phyloP scores from a whole-genome alignment of 2,888 invertebrate species.

The Leptinotarsa haldemani region DNA sequence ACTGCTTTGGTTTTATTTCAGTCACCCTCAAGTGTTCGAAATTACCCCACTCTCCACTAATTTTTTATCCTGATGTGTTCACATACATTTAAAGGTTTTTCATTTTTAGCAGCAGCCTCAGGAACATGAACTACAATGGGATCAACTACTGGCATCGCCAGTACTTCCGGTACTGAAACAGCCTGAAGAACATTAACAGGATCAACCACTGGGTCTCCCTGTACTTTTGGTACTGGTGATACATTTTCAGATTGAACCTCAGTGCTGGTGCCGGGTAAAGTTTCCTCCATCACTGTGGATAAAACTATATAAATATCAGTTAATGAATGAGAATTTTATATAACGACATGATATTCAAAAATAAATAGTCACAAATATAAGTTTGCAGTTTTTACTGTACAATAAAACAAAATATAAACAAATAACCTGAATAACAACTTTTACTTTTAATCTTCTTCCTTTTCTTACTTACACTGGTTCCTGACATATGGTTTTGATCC shows the following conservation, averaged over 20 bases:
- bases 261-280: not conserved
- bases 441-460: too few species aligned
- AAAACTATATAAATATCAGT: not conserved
- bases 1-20: too few species aligned
- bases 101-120: not conserved
- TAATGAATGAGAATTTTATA: too few species aligned
- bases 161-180: not conserved
- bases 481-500: too few species aligned
- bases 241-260: not conserved
- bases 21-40: not conserved
- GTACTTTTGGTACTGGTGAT: not conserved
- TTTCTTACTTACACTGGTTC: too few species aligned
- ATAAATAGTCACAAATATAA: not conserved
- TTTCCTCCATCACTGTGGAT: not conserved
- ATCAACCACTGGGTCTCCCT: not conserved
- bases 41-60: not conserved
- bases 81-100: conserved; percentile 22
- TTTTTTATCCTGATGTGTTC: not conserved
- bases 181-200: not conserved
- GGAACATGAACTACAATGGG: not conserved
- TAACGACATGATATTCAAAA: not conserved
- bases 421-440: too few species aligned
- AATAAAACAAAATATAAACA: too few species aligned
- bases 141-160: not conserved
- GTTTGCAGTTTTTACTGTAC: too few species aligned